Evolutionary conservation across 2,797 vertebrate species (phyloP).

Genomic region (Tinamus major): DNA sequence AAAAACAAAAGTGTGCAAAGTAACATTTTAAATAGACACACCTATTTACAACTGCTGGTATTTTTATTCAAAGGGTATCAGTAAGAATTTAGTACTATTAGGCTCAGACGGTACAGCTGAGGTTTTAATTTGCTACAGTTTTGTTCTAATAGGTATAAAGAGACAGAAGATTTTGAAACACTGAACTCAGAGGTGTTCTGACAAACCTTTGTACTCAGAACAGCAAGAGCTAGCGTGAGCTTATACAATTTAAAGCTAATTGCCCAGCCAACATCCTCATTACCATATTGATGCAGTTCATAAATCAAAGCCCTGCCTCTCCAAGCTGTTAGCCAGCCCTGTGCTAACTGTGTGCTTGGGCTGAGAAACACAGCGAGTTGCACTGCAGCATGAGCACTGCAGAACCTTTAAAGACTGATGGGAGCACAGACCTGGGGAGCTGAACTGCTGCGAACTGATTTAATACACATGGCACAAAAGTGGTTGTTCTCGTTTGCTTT

Average conservation of each 20-base stretch:
- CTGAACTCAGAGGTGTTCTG: conserved; percentile 51
- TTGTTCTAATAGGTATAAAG: conserved; percentile 44
- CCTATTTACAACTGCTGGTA: not conserved
- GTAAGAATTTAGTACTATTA: not conserved
- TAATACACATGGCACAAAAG: not conserved
- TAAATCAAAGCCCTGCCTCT: conserved; percentile 69
- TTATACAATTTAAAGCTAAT: conserved; percentile 70
- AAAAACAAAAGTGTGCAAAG: not conserved
- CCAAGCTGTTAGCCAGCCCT: conserved; percentile 50
- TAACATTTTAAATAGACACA: not conserved
- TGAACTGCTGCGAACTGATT: not conserved
- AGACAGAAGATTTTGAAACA: conserved; percentile 50
- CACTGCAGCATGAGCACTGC: conserved; percentile 15
- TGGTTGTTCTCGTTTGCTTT: conserved; percentile 36
- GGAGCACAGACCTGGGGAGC: not conserved
- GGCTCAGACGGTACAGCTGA: conserved; percentile 5
- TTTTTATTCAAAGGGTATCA: not conserved
- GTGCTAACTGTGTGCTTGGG: not conserved
- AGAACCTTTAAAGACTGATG: conserved; percentile 24
- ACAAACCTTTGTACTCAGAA: conserved; percentile 63
- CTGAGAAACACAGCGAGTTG: not conserved
- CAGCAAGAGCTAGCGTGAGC: conserved; percentile 48
- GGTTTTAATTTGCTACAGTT: conserved; percentile 40
- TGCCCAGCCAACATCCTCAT: conserved; percentile 58
- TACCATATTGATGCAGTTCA: conserved; percentile 68